Evolutionary conservation across 2,888 invertebrate genomes (phyloP).

Genomic region (Pardosa pseudoannulata): DNA sequence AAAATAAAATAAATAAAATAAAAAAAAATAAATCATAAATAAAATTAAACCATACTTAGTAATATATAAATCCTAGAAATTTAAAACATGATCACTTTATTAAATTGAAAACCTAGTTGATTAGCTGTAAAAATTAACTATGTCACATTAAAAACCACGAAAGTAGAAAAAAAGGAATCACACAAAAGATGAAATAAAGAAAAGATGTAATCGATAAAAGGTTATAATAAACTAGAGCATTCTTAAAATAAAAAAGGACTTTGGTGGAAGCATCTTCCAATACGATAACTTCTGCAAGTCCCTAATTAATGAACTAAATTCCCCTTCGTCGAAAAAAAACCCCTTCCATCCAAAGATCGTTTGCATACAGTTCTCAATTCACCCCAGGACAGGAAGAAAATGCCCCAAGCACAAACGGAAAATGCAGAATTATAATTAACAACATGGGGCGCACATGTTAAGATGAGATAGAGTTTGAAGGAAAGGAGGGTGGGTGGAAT

Average conservation of each 20-base stretch:
- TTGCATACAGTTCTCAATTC: not conserved
- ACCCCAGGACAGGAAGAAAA: slow-evolving; percentile 9
- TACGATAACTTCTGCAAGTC: not conserved
- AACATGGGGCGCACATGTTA: slow-evolving; percentile 5
- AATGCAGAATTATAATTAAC: slow-evolving; percentile 17
- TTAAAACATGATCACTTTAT: too few species aligned
- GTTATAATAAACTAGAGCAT: not conserved
- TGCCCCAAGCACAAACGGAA: slow-evolving; percentile 12
- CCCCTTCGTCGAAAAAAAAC: not conserved
- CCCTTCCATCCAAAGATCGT: not conserved
- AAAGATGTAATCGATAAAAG: not conserved
- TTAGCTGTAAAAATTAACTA: too few species aligned
- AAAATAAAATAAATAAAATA: too few species aligned
- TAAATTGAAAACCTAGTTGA: too few species aligned
- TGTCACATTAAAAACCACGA: too few species aligned
- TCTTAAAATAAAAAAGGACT: not conserved
- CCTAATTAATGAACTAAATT: slow-evolving; percentile 15
- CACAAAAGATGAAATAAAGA: too few species aligned
- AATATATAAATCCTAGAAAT: too few species aligned
- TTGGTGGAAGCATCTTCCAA: not conserved
- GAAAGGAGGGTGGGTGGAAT: not conserved
- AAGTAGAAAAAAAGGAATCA: too few species aligned
- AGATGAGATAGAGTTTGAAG: not conserved
- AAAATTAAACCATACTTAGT: too few species aligned
- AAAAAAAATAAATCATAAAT: too few species aligned